These are phyloP conservation scores for Poeciliopsis turneri DNA, from an alignment of 2,797 vertebrate genomes.

Conservation along the genomic window DNA sequence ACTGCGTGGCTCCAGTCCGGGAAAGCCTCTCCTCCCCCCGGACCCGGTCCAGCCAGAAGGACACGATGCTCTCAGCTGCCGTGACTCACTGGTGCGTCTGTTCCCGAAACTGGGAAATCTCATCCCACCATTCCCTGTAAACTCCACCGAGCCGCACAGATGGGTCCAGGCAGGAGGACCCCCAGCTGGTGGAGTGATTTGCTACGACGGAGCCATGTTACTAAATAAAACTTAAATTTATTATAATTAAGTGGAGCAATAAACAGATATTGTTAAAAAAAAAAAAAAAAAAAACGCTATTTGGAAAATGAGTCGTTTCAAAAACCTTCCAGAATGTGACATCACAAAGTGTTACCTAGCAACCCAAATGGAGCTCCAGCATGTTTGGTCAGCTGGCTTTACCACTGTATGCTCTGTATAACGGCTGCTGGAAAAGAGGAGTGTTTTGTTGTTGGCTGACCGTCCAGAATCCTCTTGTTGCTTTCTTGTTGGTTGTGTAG, in stretches of 20 bases:
- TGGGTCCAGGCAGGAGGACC: conserved; percentile 26
- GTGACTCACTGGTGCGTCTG: conserved; percentile 64
- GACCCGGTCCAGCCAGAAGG: conserved; percentile 66
- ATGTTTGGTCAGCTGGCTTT: no score
- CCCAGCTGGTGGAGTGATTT: conserved; percentile 12
- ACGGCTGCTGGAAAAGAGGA: no score
- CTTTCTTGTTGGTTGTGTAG: no score
- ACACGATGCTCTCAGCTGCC: conserved; percentile 60
- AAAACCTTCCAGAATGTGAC: no score
- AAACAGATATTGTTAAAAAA: neutral
- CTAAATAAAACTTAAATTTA: neutral
- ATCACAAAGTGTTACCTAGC: no score
- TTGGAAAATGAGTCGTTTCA: no score
- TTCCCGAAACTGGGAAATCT: conserved; percentile 68
- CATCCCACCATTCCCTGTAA: conserved; percentile 34
- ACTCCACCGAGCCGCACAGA: conserved; percentile 35
- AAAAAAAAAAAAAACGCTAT: no score
- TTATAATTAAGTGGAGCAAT: neutral
- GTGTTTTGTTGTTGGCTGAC: no score
- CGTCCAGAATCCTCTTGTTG: no score
- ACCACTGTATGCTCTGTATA: no score
- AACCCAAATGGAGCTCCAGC: no score
- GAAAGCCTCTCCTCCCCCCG: conserved; percentile 42
- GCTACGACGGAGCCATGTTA: neutral
- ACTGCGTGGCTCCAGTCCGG: conserved; percentile 54